phyloP scores from a whole-genome alignment of 2,888 invertebrate species.

The Pheosia tremula region DNA sequence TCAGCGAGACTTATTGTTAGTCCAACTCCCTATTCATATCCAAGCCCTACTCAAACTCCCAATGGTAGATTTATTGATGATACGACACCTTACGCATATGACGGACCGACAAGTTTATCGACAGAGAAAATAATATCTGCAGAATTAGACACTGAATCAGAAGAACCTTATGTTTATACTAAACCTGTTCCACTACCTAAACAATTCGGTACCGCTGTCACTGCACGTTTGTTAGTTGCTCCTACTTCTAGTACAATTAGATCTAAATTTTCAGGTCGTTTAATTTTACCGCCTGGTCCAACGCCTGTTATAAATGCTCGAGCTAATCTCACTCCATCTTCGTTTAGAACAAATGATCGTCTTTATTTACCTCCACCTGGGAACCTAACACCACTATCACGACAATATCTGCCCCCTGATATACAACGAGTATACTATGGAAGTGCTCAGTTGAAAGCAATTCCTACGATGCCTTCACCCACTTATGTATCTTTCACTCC shows the following conservation, averaged over 20 bases:
- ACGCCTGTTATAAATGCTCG: slow-evolving; percentile 57
- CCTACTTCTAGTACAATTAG: slow-evolving; percentile 48
- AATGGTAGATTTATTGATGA: slow-evolving; percentile 48
- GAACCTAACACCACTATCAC: slow-evolving; percentile 44
- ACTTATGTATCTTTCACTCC: slow-evolving; percentile 33
- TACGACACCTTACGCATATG: slow-evolving; percentile 58
- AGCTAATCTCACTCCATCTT: slow-evolving; percentile 62
- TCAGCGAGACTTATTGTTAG: slow-evolving; percentile 56
- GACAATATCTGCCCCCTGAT: slow-evolving; percentile 60
- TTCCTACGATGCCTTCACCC: slow-evolving; percentile 48
- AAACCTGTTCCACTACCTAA: slow-evolving; percentile 52
- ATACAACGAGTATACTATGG: slow-evolving; percentile 44
- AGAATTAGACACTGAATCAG: slow-evolving; percentile 29
- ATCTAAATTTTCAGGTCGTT: slow-evolving; percentile 47
- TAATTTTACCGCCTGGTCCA: slow-evolving; percentile 46
- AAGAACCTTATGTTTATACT: slow-evolving; percentile 52
- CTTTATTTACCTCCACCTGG: slow-evolving; percentile 65
- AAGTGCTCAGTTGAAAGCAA: slow-evolving; percentile 47
- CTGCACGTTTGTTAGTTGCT: slow-evolving; percentile 41
- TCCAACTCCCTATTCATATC: slow-evolving; percentile 61
- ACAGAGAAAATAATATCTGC: slow-evolving; percentile 37
- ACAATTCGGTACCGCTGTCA: slow-evolving; percentile 46
- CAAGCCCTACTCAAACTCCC: slow-evolving; percentile 51
- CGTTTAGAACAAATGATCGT: slow-evolving; percentile 60
- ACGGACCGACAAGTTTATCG: slow-evolving; percentile 47